Evolutionary conservation across 2,113 vertebrate genomes (phyloP), one percentile per base, ranked within the genome.

Genomic region (Gambusia holbrooki): DNA sequence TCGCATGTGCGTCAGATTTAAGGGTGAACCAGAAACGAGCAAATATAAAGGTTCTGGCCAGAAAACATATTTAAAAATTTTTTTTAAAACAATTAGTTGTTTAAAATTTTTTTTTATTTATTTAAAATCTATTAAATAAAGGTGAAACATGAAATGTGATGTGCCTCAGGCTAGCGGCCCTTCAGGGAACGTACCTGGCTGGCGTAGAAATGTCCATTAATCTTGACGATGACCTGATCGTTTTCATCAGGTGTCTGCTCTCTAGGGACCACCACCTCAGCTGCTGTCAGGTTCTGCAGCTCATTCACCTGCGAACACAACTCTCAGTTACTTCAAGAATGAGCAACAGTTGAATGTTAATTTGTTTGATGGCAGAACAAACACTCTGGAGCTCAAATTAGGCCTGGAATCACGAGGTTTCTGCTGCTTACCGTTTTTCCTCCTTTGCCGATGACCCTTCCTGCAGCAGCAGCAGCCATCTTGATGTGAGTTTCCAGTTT

Each of bases 191-290:
- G 4, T 91, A 98, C 97, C 97, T 98, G 97, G 92, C 97, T 99
- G 88, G 97, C 97, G 3, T 97, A 99, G 94, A 99, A 99, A 89
- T 99, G 97, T 87, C 97, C 97, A 0, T 96, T 97, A 93, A 99
- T 99, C 93, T 98, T 98, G 71, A 99, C 97, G 0, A 98, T 96
- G 89, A 98, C 97, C 89, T 98, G 97, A 86, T 98, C 96, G 0
- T 98, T 96, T 89, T 99, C 97, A 19, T 98, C 97, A 0, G 97
- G 97, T 0, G 96, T 97, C 93, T 98, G 97, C 37, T 99, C 97
- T 84, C 97, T 92, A 0, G 97, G 97, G 32, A 99, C 97, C 70
- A 98, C 97, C 81, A 99, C 97, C 88, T 99, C 97, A 0, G 97
- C 97, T 0, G 97, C 97, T 0, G 97, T 98, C 87, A 99, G 92